Evolutionary conservation across 2,888 invertebrate species (phyloP), one percentile per base, ranked within the genome.

Genomic region (Gortyna flavago): DNA sequence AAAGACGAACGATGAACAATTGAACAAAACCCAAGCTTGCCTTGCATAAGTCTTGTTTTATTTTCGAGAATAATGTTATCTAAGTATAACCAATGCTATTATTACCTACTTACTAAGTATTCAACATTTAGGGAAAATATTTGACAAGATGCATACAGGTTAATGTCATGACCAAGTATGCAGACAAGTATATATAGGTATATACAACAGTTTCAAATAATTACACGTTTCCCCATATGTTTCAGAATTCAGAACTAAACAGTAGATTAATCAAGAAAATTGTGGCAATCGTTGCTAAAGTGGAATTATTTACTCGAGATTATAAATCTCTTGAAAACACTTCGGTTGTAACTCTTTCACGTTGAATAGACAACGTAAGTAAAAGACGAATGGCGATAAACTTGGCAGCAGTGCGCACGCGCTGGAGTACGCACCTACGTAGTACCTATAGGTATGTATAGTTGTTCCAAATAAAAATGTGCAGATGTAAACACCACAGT

Each of bases 301-400:
- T 75, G 84, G 73, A 87, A 89, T 90, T 90, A 91, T 91, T 92
- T 91, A 90, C 89, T 89, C 81, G 77, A 72, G 65, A 75, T 78
- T 78, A 90, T 92, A 91, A 90, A 93, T 92, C 89, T 90, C 79
- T 86, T 87, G 75, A 80, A 88, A 89, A 86, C 85, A 87, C 85
- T 84, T 80, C 71, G 80, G 69, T 83, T 88, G 86, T 89, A 89
- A 88, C 82, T 89, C 87, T 89, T 88, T 85, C 80, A 79, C 85
- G 83, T 86, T 81, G 84, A 79, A 87, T 86, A 89, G 89, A 80
- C 85, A 88, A 85, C 86, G 86, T 85, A 86, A 85, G 73, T 80
- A 65, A 81, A 91, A 91, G 89, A 91, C 81, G 87, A 84, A 90
- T 90, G 85, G 90, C 84, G 75, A 89, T 91, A 89, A 88, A 90